phyloP scores from a whole-genome alignment of 2,888 invertebrate genomes.

The Epirrhoe tristata region DNA sequence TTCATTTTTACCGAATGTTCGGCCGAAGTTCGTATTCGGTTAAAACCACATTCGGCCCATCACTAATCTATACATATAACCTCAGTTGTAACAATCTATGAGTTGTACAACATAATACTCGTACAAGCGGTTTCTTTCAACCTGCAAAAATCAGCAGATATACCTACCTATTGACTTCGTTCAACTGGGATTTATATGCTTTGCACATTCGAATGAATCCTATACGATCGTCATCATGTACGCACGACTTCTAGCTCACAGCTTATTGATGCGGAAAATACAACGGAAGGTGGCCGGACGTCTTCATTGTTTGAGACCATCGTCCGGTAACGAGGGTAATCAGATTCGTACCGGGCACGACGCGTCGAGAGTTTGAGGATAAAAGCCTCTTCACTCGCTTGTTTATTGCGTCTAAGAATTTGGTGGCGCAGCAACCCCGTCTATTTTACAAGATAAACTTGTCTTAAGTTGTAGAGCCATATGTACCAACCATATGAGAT shows the following conservation, averaged over 20 bases:
- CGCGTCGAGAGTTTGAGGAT: conserved; percentile 25
- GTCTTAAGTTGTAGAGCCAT: not conserved
- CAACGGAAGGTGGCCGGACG: conserved; percentile 51
- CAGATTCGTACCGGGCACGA: conserved; percentile 45
- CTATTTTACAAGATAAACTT: not conserved
- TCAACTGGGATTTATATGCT: not conserved
- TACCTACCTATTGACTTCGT: not conserved
- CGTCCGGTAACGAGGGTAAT: conserved; percentile 50
- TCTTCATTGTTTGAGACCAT: conserved; percentile 43
- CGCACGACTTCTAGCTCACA: conserved; percentile 26
- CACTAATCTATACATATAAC: too few species aligned
- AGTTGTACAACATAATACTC: too few species aligned
- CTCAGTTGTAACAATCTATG: too few species aligned
- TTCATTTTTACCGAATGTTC: too few species aligned
- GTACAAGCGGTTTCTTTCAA: too few species aligned
- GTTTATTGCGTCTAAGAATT: conserved; percentile 1
- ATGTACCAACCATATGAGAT: not conserved
- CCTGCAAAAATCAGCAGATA: too few species aligned
- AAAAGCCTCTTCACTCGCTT: conserved; percentile 15
- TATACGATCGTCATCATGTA: conserved; percentile 1
- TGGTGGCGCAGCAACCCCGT: not conserved
- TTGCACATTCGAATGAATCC: conserved; percentile 10
- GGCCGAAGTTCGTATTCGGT: too few species aligned
- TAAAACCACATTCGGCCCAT: too few species aligned
- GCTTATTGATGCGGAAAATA: conserved; percentile 44